These are phyloP conservation scores for Mastomys coucha DNA, from an alignment of 2,113 vertebrate species.

Conservation along the genomic window DNA sequence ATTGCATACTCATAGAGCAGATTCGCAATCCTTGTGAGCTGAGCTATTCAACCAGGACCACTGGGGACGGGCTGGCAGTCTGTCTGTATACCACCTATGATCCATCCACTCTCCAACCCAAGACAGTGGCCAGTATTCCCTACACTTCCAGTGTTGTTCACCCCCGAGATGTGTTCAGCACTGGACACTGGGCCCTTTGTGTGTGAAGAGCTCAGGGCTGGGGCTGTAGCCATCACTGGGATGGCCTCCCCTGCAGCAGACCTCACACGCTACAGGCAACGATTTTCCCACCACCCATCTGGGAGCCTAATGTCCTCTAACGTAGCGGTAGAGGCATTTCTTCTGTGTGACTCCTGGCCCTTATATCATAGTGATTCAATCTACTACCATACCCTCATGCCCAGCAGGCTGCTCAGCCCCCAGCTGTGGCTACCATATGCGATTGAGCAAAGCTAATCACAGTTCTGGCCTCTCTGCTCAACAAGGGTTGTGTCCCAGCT, in stretches of 20 bases:
- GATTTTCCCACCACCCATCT: not conserved
- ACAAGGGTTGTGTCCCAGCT: not conserved
- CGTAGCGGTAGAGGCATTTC: not conserved
- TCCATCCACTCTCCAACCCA: not conserved
- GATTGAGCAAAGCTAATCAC: not conserved
- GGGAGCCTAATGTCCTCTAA: not conserved
- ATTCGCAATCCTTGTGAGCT: not conserved
- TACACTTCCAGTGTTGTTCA: not conserved
- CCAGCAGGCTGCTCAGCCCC: not conserved
- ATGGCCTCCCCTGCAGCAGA: not conserved
- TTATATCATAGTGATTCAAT: too few relatives aligned
- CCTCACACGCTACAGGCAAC: not conserved
- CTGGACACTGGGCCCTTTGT: not conserved
- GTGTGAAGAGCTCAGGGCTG: fast-evolving
- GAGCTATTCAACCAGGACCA: fast-evolving
- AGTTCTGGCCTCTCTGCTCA: not conserved
- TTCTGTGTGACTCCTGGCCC: not conserved
- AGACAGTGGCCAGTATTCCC: not conserved
- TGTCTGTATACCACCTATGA: not conserved
- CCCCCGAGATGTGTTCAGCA: too few relatives aligned
- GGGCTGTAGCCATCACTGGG: not conserved
- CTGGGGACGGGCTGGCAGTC: not conserved
- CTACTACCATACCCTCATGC: not conserved
- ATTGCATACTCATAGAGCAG: not conserved
- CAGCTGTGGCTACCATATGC: not conserved